Percentiles rank a stretch among this genome's conserved stretches.
phyloP scores from a whole-genome alignment of 2,797 vertebrate species.

The Fistularia tabacaria region DNA sequence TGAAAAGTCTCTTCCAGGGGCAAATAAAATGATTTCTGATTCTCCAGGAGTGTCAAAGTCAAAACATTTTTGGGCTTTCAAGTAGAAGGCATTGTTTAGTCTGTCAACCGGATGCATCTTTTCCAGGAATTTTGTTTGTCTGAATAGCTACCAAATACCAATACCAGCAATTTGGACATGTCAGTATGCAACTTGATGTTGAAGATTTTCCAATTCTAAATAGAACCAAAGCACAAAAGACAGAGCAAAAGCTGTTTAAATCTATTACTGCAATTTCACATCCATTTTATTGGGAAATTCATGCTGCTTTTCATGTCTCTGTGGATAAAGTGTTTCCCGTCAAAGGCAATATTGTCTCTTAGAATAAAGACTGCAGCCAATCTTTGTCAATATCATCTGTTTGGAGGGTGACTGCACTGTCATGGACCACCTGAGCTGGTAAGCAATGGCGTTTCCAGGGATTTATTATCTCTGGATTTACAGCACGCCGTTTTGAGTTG shows the following conservation, averaged over 20 bases:
- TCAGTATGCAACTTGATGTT: neutral
- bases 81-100: too few species aligned
- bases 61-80: too few species aligned
- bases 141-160: too few species aligned
- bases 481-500: neutral
- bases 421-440: constrained; percentile 5
- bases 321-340: neutral
- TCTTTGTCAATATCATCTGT: constrained; percentile 9
- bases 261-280: neutral
- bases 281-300: constrained; percentile 2
- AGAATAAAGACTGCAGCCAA: constrained; percentile 17
- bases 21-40: too few species aligned
- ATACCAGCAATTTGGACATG: too few species aligned
- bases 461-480: constrained; percentile 16
- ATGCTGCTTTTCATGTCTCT: neutral
- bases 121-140: too few species aligned
- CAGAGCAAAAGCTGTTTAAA: constrained; percentile 5
- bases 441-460: neutral
- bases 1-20: too few species aligned
- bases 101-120: too few species aligned
- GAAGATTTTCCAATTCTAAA: constrained; percentile 1
- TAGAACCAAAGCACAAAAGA: too few species aligned
- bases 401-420: constrained; percentile 5
- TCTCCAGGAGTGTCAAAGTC: too few species aligned
- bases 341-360: constrained; percentile 3